phyloP scores from a whole-genome alignment of 2,888 invertebrate species.

The Dinocampus coccinellae region DNA sequence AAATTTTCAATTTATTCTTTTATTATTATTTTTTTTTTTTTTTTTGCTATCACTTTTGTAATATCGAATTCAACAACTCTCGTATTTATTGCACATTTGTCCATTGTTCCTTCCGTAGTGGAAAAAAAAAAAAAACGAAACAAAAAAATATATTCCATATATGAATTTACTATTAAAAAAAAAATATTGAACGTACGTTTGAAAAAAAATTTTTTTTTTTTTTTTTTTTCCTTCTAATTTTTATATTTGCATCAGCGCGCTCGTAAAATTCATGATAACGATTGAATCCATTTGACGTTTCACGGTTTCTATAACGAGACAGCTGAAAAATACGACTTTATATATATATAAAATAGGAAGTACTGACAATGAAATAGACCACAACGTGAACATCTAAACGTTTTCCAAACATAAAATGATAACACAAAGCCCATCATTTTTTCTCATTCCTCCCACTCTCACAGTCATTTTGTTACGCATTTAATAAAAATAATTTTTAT shows the following conservation, averaged over 20 bases:
- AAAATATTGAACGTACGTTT: background rate
- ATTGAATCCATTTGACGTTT: conserved; percentile 1
- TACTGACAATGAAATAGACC: background rate
- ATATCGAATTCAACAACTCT: no score
- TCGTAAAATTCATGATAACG: background rate
- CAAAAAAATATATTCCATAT: no score
- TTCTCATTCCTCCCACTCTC: no score
- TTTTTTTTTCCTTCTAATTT: background rate
- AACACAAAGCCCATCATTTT: background rate
- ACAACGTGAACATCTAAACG: background rate
- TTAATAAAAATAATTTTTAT: no score
- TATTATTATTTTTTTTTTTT: background rate
- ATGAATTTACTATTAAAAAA: background rate
- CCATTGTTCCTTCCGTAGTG: background rate
- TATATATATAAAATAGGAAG: background rate
- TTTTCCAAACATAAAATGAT: background rate
- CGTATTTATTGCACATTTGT: background rate
- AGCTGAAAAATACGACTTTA: background rate
- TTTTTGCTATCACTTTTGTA: background rate
- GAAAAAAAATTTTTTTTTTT: background rate
- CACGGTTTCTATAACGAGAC: background rate
- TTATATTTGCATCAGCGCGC: background rate
- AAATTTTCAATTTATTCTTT: background rate
- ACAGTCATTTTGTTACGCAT: no score
- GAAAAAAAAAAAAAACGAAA: background rate